Percentiles rank a stretch among this genome's conserved stretches.
Conservation (phyloP, 2,888 invertebrate species). For the Pegoplata infirma region DNA sequence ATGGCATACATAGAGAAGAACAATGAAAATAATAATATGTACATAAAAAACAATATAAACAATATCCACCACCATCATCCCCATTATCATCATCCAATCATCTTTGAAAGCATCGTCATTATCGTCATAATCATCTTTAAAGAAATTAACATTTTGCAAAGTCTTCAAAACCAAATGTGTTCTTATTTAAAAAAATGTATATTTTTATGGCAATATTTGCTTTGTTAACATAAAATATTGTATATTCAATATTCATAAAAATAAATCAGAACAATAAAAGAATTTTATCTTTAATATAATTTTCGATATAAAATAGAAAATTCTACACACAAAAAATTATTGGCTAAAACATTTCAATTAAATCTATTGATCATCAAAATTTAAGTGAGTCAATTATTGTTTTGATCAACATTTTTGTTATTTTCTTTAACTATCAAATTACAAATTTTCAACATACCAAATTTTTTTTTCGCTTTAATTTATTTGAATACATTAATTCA, state of each 20-base stretch:
- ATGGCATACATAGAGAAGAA: slow-evolving; percentile 4
- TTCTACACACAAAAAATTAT: too few relatives aligned
- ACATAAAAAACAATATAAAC: slow-evolving; percentile 15
- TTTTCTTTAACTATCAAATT: too few relatives aligned
- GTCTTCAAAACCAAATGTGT: slow-evolving; percentile 36
- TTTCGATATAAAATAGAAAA: neutral
- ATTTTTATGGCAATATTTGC: slow-evolving; percentile 33
- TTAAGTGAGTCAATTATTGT: too few relatives aligned
- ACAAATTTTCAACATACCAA: too few relatives aligned
- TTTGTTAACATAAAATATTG: slow-evolving; percentile 49
- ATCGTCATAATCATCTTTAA: slow-evolving; percentile 17
- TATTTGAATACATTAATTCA: too few relatives aligned
- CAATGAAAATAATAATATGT: slow-evolving; percentile 10
- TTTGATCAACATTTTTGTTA: too few relatives aligned
- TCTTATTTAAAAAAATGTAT: slow-evolving; percentile 44
- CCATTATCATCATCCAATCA: slow-evolving; percentile 32
- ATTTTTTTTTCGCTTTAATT: too few relatives aligned
- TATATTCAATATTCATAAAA: slow-evolving; percentile 31
- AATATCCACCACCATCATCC: slow-evolving; percentile 28
- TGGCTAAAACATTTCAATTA: too few relatives aligned
- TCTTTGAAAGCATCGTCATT: slow-evolving; percentile 1
- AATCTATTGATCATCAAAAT: too few relatives aligned
- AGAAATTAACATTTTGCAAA: slow-evolving; percentile 36
- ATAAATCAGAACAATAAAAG: neutral
- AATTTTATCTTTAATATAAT: neutral